A percentile compares a stretch with the other conserved stretches of the same genome.
Conservation (phyloP, 1,140 invertebrate genomes). For the Drosophila auraria region DNA sequence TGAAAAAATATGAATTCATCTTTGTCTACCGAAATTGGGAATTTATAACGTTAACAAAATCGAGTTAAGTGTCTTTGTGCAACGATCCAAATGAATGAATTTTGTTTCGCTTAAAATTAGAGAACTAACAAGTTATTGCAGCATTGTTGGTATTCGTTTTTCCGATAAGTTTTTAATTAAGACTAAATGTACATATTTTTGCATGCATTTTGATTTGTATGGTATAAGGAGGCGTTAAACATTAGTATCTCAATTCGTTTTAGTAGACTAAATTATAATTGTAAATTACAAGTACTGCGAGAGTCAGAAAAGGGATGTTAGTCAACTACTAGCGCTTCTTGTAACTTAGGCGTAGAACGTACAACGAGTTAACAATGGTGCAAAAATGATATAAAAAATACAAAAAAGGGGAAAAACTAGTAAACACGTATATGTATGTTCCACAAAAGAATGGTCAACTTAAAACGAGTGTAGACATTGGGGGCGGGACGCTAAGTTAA, state of each 20-base stretch:
- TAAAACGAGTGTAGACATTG: slow-evolving; percentile 57
- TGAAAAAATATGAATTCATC: slow-evolving; percentile 51
- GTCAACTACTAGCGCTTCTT: slow-evolving; percentile 55
- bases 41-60: slow-evolving; percentile 44
- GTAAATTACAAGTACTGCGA: slow-evolving; percentile 66
- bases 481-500: slow-evolving; percentile 51
- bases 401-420: slow-evolving; percentile 25
- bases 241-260: slow-evolving; percentile 69
- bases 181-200: slow-evolving; percentile 56
- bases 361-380: slow-evolving; percentile 76
- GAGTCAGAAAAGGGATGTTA: slow-evolving; percentile 48
- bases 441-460: slow-evolving; percentile 54
- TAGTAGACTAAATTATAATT: slow-evolving; percentile 62
- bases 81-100: slow-evolving; percentile 50
- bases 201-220: slow-evolving; percentile 26
- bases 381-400: slow-evolving; percentile 35
- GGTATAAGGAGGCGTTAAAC: slow-evolving; percentile 62
- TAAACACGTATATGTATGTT: slow-evolving; percentile 32
- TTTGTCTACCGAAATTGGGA: slow-evolving; percentile 55
- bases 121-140: slow-evolving; percentile 60
- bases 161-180: slow-evolving; percentile 57
- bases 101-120: slow-evolving; percentile 49
- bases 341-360: slow-evolving; percentile 66
- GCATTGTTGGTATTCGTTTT: slow-evolving; percentile 23
- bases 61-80: slow-evolving; percentile 48